phyloP scores from a whole-genome alignment of 2,888 invertebrate genomes.

The Eupithecia abbreviata region DNA sequence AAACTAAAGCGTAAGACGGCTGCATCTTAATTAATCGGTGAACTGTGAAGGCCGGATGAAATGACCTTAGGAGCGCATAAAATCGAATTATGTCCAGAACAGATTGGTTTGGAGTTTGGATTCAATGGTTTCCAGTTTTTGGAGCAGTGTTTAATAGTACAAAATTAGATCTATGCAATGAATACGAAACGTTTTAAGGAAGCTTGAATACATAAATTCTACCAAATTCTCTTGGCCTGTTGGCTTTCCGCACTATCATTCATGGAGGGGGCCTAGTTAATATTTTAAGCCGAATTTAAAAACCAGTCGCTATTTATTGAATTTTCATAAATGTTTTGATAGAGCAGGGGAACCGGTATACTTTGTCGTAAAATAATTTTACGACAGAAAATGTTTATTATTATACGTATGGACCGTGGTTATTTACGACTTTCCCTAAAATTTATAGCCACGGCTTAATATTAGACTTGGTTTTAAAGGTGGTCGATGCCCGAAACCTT shows the following conservation, averaged over 20 bases:
- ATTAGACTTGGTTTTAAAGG: constrained; percentile 40
- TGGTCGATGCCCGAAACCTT: constrained; percentile 21
- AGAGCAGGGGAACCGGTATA: constrained; percentile 57
- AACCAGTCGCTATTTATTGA: constrained; percentile 49
- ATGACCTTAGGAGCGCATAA: constrained; percentile 56
- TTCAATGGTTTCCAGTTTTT: constrained; percentile 27
- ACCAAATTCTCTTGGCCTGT: constrained; percentile 2
- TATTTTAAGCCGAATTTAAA: constrained; percentile 42
- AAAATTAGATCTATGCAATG: background rate
- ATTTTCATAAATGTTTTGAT: constrained; percentile 63
- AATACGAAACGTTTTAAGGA: background rate
- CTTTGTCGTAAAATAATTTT: constrained; percentile 74
- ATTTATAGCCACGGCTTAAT: constrained; percentile 51
- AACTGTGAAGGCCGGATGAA: constrained; percentile 64
- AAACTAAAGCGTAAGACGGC: constrained; percentile 77
- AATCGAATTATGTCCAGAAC: constrained; percentile 28
- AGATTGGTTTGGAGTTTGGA: constrained; percentile 33
- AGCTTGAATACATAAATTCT: background rate
- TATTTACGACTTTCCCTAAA: constrained; percentile 71
- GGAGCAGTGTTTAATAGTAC: background rate
- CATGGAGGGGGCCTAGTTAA: constrained; percentile 20
- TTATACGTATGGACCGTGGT: constrained; percentile 62
- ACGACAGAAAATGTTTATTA: constrained; percentile 68
- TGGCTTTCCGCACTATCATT: constrained; percentile 19
- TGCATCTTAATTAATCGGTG: constrained; percentile 70